These are phyloP conservation scores for Eurypyga helias DNA, from an alignment of 2,113 vertebrate genomes.

Conservation along the genomic window DNA sequence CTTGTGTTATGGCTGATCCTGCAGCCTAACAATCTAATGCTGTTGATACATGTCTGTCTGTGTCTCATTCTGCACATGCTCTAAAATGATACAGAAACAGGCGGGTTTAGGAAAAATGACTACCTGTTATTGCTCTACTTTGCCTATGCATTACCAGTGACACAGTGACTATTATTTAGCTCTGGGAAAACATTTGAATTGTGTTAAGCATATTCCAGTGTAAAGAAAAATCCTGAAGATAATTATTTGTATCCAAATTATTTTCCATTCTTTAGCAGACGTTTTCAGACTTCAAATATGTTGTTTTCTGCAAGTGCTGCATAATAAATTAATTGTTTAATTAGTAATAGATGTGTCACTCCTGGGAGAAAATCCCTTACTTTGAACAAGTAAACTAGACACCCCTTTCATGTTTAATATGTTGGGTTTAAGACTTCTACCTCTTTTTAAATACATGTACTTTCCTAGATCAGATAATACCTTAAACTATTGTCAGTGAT, in stretches of 20 bases:
- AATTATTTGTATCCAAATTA: conserved; percentile 73
- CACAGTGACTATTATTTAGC: not conserved
- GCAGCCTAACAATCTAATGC: not conserved
- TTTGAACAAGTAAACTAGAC: conserved; percentile 72
- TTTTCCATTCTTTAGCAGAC: conserved; percentile 75
- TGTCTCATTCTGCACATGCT: not conserved
- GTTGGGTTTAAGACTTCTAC: conserved; percentile 78
- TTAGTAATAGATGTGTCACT: conserved; percentile 74
- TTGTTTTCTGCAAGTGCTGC: conserved; percentile 73
- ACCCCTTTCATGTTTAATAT: conserved; percentile 70
- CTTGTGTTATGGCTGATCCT: fast-evolving
- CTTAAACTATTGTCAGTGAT: conserved; percentile 80
- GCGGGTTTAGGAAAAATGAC: not conserved
- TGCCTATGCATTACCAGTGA: not conserved
- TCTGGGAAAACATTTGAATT: conserved; percentile 13
- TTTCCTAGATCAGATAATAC: conserved; percentile 80
- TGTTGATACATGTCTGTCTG: not conserved
- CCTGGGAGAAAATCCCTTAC: conserved; percentile 57
- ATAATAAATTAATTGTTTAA: conserved; percentile 75
- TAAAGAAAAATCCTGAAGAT: conserved; percentile 59
- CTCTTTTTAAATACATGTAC: conserved; percentile 69
- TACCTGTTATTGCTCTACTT: not conserved
- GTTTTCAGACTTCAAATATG: conserved; percentile 68
- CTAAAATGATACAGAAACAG: not conserved
- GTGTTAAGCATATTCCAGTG: conserved; percentile 46